Base-by-base conservation (phyloP, 1,140 invertebrate genomes). In the Bombus balteatus region DNA sequence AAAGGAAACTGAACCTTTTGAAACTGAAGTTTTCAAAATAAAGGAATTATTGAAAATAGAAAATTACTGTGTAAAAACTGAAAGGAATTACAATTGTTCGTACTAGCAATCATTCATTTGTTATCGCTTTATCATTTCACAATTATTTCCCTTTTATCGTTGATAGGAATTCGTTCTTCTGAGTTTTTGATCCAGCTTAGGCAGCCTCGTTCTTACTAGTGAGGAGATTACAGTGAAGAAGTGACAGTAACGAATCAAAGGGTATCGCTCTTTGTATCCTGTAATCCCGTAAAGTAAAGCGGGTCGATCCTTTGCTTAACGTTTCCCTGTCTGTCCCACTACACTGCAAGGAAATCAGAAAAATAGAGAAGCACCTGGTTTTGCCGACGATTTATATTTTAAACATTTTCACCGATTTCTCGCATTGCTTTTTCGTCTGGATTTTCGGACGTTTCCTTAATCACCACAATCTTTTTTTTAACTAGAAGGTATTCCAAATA, bases 231-330 rank as follows among this genome's bases (percentile, higher is more conserved):
- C 34, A 53, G 22, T 4, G 34, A 37, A 53, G 32, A 32, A 80
- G 65, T 70, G 78, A 53, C 65, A 71, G 78, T 70, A 53, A 80
- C 78, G 78, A 70, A 80, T 80, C 78, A 53, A 80, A 80, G 43
- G 32, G 28, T 80, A 80, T 71, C 65, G 34, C 28, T 53, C 4
- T 25, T 15, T 43, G 65, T 53, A 80, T 80, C 78, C 43, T 47
- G 47, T 71, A 80, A 80, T 80, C 78, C 65, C 25, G 43, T 34
- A 43, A 80, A 80, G 65, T 53, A 53, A 80, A 80, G 65, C 25
- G 65, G 53, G 65, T 43, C 77, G 43, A 41, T 47, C 34, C 77
- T 80, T 80, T 47, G 62, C 77, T 47, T 34, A 80, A 28, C 77
- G 77, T 41, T 80, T 80, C 13, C 25, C 59, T 25, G 28, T 22